Percentiles rank a stretch among this genome's conserved stretches.
These are phyloP conservation scores for Brachypalpus laphriformis DNA, from an alignment of 2,888 invertebrate species.

Conservation along the genomic window DNA sequence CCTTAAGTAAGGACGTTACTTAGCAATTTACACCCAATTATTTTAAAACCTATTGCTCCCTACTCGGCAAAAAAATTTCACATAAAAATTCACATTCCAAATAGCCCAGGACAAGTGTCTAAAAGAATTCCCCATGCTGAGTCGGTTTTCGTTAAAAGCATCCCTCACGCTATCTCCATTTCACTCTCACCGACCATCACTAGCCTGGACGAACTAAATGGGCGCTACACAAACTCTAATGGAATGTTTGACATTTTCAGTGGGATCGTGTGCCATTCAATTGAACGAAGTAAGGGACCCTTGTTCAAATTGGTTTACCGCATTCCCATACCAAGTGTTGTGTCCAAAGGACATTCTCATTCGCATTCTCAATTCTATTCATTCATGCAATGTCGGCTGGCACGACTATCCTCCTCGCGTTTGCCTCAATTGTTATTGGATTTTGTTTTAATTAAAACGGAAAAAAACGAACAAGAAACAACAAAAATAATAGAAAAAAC, in stretches of 20 bases:
- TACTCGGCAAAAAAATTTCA: neutral
- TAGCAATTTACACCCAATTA: neutral
- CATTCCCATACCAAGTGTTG: constrained; percentile 41
- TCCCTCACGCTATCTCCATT: constrained; percentile 5
- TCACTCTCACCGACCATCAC: constrained; percentile 4
- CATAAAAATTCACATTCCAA: neutral
- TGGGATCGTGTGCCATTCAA: constrained; percentile 66
- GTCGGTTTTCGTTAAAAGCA: constrained; percentile 17
- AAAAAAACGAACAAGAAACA: constrained; percentile 36
- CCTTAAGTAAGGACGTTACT: no score
- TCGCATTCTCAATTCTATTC: constrained; percentile 54
- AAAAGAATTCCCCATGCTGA: constrained; percentile 20
- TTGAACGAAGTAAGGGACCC: constrained; percentile 63
- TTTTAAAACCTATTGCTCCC: neutral
- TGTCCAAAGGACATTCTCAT: constrained; percentile 50
- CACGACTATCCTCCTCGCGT: constrained; percentile 18
- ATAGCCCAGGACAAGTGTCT: neutral
- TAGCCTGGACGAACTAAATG: constrained; percentile 50
- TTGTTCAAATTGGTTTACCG: constrained; percentile 67
- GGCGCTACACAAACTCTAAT: constrained; percentile 65
- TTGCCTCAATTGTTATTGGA: constrained; percentile 71
- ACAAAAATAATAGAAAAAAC: neutral
- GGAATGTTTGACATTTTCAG: constrained; percentile 70
- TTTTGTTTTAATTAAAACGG: constrained; percentile 73
- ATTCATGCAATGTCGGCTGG: constrained; percentile 54